These are phyloP conservation scores for Climacteris rufus DNA, from an alignment of 2,113 vertebrate species.

Conservation along the genomic window DNA sequence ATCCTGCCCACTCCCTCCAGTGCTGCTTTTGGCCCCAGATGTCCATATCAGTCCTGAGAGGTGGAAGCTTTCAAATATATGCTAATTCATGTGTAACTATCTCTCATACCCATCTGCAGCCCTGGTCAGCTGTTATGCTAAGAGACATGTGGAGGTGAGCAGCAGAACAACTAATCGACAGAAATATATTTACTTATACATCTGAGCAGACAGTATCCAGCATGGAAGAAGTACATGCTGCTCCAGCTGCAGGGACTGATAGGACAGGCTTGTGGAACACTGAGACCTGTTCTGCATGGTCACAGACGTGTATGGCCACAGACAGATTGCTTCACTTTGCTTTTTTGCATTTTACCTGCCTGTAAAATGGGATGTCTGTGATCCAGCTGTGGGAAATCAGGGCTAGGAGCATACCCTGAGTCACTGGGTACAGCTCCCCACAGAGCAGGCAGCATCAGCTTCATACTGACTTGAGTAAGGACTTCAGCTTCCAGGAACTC, in stretches of 20 bases:
- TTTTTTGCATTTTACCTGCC: neutral
- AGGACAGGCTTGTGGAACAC: neutral
- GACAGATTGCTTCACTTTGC: neutral
- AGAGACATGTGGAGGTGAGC: neutral
- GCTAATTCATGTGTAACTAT: neutral
- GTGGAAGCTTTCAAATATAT: neutral
- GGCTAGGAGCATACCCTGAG: neutral
- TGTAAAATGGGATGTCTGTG: neutral
- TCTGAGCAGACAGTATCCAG: neutral
- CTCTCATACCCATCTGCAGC: neutral
- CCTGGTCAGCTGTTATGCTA: neutral
- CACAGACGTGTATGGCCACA: neutral
- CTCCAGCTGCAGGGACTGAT: neutral
- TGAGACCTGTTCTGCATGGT: neutral
- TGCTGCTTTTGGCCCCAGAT: neutral
- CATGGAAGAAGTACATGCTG: neutral
- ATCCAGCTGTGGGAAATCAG: neutral
- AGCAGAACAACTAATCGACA: neutral
- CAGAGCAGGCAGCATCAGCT: neutral
- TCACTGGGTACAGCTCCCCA: neutral
- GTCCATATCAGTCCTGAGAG: neutral
- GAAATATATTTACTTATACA: neutral
- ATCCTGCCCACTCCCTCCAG: neutral
- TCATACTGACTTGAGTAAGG: neutral
- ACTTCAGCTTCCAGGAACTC: neutral